A percentile compares a stretch with the other conserved stretches of the same genome.
Conservation (phyloP, 2,113 vertebrate species). For the Herpetotheres cachinnans region DNA sequence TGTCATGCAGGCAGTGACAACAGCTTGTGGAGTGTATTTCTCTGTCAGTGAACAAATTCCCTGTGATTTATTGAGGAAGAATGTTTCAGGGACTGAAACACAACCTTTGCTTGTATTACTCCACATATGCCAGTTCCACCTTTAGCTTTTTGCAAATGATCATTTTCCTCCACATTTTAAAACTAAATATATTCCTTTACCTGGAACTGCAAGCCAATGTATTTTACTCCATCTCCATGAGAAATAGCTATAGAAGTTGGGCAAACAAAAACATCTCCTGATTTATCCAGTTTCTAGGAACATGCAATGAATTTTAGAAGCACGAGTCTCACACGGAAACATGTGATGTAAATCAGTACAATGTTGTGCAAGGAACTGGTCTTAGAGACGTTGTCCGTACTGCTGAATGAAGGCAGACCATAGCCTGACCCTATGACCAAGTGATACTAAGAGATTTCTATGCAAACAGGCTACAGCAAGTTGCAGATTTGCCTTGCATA, state of each 20-base stretch:
- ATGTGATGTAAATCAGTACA: neutral
- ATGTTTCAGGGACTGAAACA: neutral
- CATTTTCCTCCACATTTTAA: neutral
- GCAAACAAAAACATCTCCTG: neutral
- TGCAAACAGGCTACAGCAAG: neutral
- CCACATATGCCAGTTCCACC: neutral
- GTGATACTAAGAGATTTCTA: neutral
- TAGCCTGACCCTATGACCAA: fast-evolving
- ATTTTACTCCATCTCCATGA: neutral
- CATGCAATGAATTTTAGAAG: neutral
- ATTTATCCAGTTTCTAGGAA: neutral
- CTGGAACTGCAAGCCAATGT: neutral
- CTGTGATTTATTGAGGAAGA: neutral
- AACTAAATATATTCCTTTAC: neutral
- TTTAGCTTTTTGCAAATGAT: neutral
- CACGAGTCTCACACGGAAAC: neutral
- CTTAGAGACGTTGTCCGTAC: neutral
- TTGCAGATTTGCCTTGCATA: neutral
- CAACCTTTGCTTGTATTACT: neutral
- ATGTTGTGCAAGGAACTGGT: neutral
- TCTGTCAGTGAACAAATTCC: neutral
- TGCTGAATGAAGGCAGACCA: neutral
- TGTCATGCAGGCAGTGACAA: neutral
- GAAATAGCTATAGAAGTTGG: neutral
- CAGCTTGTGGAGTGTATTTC: neutral